Base-by-base conservation (phyloP, 2,888 invertebrate genomes). In the Thecophora atra region DNA sequence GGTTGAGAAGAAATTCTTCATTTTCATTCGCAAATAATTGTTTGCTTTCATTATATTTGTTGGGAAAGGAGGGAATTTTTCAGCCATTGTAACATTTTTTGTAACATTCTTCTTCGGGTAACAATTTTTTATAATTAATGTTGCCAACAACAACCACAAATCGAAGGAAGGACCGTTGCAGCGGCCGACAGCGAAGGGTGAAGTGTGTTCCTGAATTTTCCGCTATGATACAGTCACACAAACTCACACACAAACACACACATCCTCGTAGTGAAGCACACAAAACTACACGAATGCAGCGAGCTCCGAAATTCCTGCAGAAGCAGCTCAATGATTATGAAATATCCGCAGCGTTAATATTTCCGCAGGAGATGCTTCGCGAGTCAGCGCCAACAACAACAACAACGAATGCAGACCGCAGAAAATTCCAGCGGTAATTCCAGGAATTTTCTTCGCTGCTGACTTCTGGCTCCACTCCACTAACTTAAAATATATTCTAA, bases 271-370 rank as follows among this genome's bases (percentile, higher is more conserved):
- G n/a, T n/a, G n/a, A n/a, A n/a, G n/a, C n/a, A n/a, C n/a, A n/a
- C n/a, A n/a, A n/a, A n/a, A n/a, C n/a, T n/a, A n/a, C n/a, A n/a
- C n/a, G n/a, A n/a, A n/a, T n/a, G n/a, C n/a, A n/a, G n/a, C n/a
- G n/a, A 28, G 58, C 26, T 8, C 26, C 6, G 13, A 28, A 24
- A 26, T 24, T 37, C 30, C 42, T 4, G 24, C 19, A 8, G 26
- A 44, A 30, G 51, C 4, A 70, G 30, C 52, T 47, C 62, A 63
- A 62, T 62, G 63, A 63, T 70, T 47, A 63, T 54, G 70, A 63
- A 70, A 70, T 70, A 63, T 70, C 70, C 70, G 21, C 37, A 37
- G 11, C 30, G 30, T 63, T 30, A 17, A 51, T 62, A 70, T 70
- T 70, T 70, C 70, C 70, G 70, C 58, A n/a, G n/a, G n/a, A n/a